These are phyloP conservation scores for Hybognathus amarus DNA, from an alignment of 2,797 vertebrate genomes.

Conservation along the genomic window DNA sequence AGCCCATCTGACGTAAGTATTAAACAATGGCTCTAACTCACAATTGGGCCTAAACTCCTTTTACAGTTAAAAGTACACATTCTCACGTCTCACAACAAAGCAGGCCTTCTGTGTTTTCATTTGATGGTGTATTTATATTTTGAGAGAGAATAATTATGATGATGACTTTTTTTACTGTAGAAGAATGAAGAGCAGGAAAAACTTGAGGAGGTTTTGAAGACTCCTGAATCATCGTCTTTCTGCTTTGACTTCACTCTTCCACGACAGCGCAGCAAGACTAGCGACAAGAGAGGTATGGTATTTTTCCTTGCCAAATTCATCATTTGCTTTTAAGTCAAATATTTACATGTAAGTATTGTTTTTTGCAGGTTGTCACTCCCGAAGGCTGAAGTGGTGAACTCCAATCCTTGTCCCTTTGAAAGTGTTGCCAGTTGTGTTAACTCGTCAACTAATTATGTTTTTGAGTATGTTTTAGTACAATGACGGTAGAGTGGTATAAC, in stretches of 20 bases:
- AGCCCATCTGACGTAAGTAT: slow-evolving; percentile 60
- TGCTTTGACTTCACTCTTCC: slow-evolving; percentile 69
- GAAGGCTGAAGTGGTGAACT: slow-evolving; percentile 69
- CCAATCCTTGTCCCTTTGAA: not conserved
- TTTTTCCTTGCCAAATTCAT: not conserved
- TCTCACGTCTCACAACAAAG: not conserved
- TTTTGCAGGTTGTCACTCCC: slow-evolving; percentile 65
- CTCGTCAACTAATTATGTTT: not conserved
- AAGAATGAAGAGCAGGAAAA: slow-evolving; percentile 69
- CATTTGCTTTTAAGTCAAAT: not conserved
- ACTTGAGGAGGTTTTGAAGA: slow-evolving; percentile 76
- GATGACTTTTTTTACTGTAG: slow-evolving; percentile 29
- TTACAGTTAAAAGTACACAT: not conserved
- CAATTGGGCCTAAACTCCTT: not conserved
- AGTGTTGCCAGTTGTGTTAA: not conserved
- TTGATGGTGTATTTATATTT: not conserved
- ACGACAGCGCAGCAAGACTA: slow-evolving; percentile 68
- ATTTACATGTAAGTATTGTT: slow-evolving; percentile 16
- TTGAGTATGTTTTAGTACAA: not conserved
- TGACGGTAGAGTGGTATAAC: not conserved
- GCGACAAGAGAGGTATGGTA: slow-evolving; percentile 68
- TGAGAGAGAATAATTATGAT: not conserved
- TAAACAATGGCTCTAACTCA: not conserved
- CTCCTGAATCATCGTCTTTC: slow-evolving; percentile 62
- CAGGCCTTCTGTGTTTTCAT: not conserved